A percentile compares a stretch with the other conserved stretches of the same genome.
Evolutionary conservation across 2,888 invertebrate species (phyloP).

Genomic region (Agonopterix heracliana): DNA sequence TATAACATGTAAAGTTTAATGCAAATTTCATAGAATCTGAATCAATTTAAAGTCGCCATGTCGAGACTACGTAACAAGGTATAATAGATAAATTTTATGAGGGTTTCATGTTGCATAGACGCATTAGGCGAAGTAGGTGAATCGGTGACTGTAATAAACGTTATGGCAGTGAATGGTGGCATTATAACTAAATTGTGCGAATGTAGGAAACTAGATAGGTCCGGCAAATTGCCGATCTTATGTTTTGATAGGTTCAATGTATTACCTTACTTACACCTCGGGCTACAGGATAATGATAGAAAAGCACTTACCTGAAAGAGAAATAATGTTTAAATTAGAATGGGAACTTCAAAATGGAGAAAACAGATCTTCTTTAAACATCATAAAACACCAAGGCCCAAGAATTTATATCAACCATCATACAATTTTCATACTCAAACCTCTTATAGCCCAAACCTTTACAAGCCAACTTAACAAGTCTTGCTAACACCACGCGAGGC

Average conservation of each 20-base stretch:
- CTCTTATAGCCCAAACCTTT: too few relatives aligned
- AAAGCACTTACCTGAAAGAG: conserved; percentile 7
- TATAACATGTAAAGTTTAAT: conserved; percentile 11
- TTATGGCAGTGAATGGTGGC: conserved; percentile 6
- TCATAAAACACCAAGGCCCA: neutral
- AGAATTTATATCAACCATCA: too few relatives aligned
- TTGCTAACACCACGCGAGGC: too few relatives aligned
- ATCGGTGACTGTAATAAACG: conserved; percentile 17
- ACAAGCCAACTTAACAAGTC: too few relatives aligned
- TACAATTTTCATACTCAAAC: too few relatives aligned
- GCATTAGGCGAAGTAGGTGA: conserved; percentile 28
- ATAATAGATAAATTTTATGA: conserved; percentile 9
- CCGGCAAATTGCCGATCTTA: conserved; percentile 3
- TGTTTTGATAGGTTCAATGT: neutral
- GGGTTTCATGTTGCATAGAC: conserved; percentile 19
- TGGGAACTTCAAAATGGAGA: neutral
- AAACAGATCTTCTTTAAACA: neutral
- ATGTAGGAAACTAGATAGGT: conserved; percentile 9
- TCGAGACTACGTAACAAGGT: conserved; percentile 18
- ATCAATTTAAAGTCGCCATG: conserved; percentile 18
- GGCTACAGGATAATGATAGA: neutral
- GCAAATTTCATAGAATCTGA: conserved; percentile 22
- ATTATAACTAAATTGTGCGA: conserved; percentile 7
- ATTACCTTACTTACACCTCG: conserved; percentile 5
- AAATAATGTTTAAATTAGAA: neutral